phyloP scores from a whole-genome alignment of 2,113 vertebrate genomes.

The Thymallus thymallus region DNA sequence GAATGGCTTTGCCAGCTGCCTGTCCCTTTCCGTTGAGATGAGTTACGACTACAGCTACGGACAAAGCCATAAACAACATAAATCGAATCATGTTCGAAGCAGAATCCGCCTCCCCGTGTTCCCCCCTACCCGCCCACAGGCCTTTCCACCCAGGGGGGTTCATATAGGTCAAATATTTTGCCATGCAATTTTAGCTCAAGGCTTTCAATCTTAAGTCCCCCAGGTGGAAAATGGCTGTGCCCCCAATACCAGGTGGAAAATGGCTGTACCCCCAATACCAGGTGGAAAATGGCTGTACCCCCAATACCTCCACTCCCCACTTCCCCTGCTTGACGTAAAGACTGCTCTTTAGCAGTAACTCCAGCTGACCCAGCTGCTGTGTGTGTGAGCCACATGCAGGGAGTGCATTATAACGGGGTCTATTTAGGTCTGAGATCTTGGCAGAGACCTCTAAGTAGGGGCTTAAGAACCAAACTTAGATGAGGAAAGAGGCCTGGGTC shows the following conservation, averaged over 20 bases:
- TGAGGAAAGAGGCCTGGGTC: constrained; percentile 44
- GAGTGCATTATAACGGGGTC: constrained; percentile 56
- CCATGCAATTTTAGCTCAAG: constrained; percentile 42
- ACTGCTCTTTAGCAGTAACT: constrained; percentile 55
- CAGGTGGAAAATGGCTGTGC: too few relatives aligned
- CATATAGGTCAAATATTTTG: constrained; percentile 42
- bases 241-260: too few relatives aligned
- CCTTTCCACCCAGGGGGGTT: constrained; percentile 12
- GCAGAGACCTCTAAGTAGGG: constrained; percentile 46
- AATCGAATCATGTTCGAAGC: constrained; percentile 37
- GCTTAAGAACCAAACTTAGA: constrained; percentile 61
- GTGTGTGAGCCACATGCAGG: constrained; percentile 31
- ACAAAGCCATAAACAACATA: constrained; percentile 24
- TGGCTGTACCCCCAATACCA: too few relatives aligned
- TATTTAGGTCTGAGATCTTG: constrained; percentile 66
- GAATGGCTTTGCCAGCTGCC: constrained; percentile 37
- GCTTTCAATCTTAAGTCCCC: constrained; percentile 38
- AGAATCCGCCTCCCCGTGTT: constrained; percentile 6
- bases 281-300: too few relatives aligned
- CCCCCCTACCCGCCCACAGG: not conserved
- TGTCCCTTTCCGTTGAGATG: constrained; percentile 24
- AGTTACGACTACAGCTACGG: constrained; percentile 24
- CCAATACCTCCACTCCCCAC: constrained; percentile 3
- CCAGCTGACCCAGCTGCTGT: constrained; percentile 60
- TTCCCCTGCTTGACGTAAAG: constrained; percentile 45